These are phyloP conservation scores for Phalera bucephala DNA, from an alignment of 2,888 invertebrate genomes.

Conservation along the genomic window DNA sequence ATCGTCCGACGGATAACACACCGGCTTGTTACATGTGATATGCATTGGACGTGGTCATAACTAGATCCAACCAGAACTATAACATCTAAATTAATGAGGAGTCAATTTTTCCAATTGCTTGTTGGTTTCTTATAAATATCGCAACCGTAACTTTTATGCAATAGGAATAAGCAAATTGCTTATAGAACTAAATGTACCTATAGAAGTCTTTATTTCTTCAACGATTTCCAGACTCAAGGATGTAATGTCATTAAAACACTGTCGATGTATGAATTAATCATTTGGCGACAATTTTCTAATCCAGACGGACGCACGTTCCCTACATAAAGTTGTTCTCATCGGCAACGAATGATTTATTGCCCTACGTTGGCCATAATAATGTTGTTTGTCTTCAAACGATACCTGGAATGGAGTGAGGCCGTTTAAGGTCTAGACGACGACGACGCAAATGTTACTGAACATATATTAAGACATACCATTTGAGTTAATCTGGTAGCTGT, in stretches of 20 bases:
- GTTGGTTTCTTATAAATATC: not conserved
- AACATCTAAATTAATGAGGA: not conserved
- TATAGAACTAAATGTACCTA: no score
- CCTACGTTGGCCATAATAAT: conserved; percentile 64
- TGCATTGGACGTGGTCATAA: conserved; percentile 25
- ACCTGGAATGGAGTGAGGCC: conserved; percentile 14
- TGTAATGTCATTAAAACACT: no score
- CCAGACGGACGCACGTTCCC: conserved; percentile 50
- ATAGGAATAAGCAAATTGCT: no score
- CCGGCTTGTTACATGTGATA: conserved; percentile 12
- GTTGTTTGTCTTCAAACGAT: conserved; percentile 46
- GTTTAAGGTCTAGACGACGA: not conserved
- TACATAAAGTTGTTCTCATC: conserved; percentile 59
- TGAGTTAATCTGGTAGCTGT: no score
- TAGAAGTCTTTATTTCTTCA: no score
- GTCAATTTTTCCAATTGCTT: not conserved
- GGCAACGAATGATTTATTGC: conserved; percentile 69
- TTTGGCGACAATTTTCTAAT: conserved; percentile 34
- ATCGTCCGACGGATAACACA: conserved; percentile 39
- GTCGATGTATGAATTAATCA: conserved; percentile 24
- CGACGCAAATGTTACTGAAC: not conserved
- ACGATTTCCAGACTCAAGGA: not conserved
- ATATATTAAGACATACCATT: not conserved
- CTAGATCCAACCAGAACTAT: conserved; percentile 14
- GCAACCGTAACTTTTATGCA: no score